Percentiles rank a stretch among this genome's conserved stretches.
Conservation (phyloP, 2,888 invertebrate species). For the Dendrolimus houi region DNA sequence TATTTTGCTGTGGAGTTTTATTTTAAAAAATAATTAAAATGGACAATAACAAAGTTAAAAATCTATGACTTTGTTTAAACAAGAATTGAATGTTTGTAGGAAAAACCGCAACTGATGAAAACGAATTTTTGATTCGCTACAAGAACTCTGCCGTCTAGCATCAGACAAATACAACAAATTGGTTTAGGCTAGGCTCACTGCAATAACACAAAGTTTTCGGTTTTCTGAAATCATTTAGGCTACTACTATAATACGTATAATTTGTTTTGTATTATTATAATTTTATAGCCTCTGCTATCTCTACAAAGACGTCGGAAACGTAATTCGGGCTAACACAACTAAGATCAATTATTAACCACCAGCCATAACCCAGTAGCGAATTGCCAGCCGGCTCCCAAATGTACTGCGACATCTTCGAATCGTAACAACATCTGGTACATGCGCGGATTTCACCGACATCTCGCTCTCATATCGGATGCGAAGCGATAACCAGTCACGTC, state of each 20-base stretch:
- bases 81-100: too few relatives aligned
- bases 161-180: too few relatives aligned
- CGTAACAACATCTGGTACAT: constrained; percentile 4
- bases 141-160: constrained; percentile 4
- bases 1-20: too few relatives aligned
- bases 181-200: too few relatives aligned
- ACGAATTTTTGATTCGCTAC: background rate
- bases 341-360: constrained; percentile 27
- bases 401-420: constrained; percentile 4
- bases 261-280: background rate
- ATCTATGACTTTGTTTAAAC: too few relatives aligned
- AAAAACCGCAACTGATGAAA: too few relatives aligned
- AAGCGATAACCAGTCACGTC: constrained; percentile 49
- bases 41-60: too few relatives aligned
- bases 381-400: constrained; percentile 13
- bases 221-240: too few relatives aligned
- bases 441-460: constrained; percentile 40
- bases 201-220: too few relatives aligned
- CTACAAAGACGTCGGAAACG: background rate
- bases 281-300: background rate
- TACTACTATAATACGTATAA: too few relatives aligned
- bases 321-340: constrained; percentile 7
- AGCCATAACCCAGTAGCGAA: constrained; percentile 22
- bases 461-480: constrained; percentile 40
- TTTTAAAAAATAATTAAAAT: too few relatives aligned